A percentile compares a stretch with the other conserved stretches of the same genome.
Conservation (phyloP, 2,113 vertebrate genomes). For the Sinocyclocheilus rhinocerous region DNA sequence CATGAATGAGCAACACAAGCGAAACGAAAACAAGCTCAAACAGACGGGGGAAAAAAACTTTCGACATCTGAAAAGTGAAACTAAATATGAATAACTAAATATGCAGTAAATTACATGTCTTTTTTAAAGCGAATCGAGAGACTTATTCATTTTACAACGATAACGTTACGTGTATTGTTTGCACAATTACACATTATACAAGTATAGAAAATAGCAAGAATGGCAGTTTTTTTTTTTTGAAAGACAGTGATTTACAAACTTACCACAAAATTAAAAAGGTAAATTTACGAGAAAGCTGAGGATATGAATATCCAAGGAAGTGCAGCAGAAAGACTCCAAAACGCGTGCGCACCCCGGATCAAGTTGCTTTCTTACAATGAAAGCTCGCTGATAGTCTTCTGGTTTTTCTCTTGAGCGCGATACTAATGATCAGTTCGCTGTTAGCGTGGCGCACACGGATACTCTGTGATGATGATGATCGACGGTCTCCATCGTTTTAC, state of each 20-base stretch:
- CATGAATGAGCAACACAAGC: slow-evolving; percentile 35
- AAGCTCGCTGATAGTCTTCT: background rate
- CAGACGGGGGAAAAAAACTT: background rate
- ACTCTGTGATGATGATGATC: background rate
- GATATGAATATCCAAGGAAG: background rate
- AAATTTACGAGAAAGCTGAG: background rate
- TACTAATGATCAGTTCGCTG: background rate
- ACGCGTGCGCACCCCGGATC: slow-evolving; percentile 24
- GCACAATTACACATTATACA: background rate
- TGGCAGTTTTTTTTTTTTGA: slow-evolving; percentile 1
- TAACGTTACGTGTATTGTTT: background rate
- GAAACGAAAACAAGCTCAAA: slow-evolving; percentile 21
- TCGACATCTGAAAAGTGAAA: background rate
- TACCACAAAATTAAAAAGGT: background rate
- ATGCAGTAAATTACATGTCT: background rate
- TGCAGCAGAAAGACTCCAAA: slow-evolving; percentile 8
- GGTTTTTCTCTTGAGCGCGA: background rate
- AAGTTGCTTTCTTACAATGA: slow-evolving; percentile 41
- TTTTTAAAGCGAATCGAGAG: background rate
- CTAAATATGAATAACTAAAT: background rate
- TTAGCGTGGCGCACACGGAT: background rate
- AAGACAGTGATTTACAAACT: slow-evolving; percentile 14
- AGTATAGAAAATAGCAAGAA: background rate
- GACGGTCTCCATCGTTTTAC: slow-evolving; percentile 48
- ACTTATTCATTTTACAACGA: background rate